Percentiles rank a stretch among this genome's conserved stretches.
Conservation (phyloP, 2,113 vertebrate genomes). For the Myanophis thanlyinensis region DNA sequence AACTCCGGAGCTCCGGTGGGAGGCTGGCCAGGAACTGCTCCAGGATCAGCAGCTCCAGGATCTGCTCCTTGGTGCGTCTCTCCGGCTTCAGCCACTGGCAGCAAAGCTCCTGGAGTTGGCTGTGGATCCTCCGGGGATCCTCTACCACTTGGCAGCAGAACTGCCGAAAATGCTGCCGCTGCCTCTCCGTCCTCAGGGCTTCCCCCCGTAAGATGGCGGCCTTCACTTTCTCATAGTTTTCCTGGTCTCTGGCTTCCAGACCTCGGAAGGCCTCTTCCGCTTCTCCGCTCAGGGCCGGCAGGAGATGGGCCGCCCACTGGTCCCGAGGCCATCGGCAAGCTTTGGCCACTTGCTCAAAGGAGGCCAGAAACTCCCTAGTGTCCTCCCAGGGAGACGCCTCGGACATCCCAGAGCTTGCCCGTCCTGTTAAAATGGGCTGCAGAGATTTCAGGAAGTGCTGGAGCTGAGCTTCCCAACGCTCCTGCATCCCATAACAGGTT, state of each 20-base stretch:
- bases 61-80: slow-evolving; percentile 23
- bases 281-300: not conserved
- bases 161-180: slow-evolving; percentile 50
- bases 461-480: not conserved
- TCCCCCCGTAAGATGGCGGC: not conserved
- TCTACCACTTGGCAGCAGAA: slow-evolving; percentile 52
- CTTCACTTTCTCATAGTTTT: not conserved
- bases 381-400: not conserved
- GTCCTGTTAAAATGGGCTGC: not conserved
- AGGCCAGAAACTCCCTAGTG: not conserved
- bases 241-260: not conserved
- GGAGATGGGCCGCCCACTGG: not conserved
- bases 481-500: not conserved
- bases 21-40: slow-evolving; percentile 16
- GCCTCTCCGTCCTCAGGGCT: slow-evolving; percentile 22
- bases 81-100: slow-evolving; percentile 50
- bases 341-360: slow-evolving; percentile 1
- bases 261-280: not conserved
- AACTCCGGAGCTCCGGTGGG: not conserved
- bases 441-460: not conserved
- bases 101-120: not conserved
- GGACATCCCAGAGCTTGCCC: too few species aligned
- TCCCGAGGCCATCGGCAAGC: slow-evolving; percentile 8
- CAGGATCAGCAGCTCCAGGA: not conserved
- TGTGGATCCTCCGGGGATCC: not conserved